Evolutionary conservation across 2,113 vertebrate genomes (phyloP), one percentile per base, ranked within the genome.

Genomic region (Eulemur rufifrons): DNA sequence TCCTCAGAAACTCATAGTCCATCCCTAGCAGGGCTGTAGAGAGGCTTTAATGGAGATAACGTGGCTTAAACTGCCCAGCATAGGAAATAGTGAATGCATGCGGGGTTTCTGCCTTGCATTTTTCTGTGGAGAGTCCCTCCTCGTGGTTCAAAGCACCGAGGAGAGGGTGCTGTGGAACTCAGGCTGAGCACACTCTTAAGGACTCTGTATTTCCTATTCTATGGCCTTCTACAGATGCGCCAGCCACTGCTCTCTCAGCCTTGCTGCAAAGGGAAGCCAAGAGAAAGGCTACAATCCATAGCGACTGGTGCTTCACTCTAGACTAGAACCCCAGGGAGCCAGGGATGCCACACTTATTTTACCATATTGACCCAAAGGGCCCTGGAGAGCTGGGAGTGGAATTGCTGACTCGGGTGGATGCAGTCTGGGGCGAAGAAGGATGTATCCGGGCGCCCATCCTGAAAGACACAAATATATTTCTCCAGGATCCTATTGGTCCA

Each of bases 311-410:
- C 69, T 84, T 25, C 93, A 21, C n/a, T 39, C 9, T 66, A 74
- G 45, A 32, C 37, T 47, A 66, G 63, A 66, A 21, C 59, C 63
- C 45, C 74, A 61, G 47, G 21, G 27, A 73, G 37, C 34, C 47
- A 71, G 73, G 54, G 61, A 34, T 4, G 20, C 20, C 23, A 78
- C 18, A 39, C 8, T 45, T 77, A 52, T 95, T 77, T 98, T 98
- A 99, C 99, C 99, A 99, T 97, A 97, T 99, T 98, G 97, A 98
- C 99, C 99, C 99, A 99, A 68, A 99, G 99, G 81, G 98, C 98
- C n/a, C 87, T 98, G 77, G 99, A 98, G 97, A 99, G 99, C 84
- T 99, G 98, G 2, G 99, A 98, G 96, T 99, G 99, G 95, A 99
- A 98, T 97, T 98, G 99, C 98, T 99, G 99, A 97, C 97, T 99